phyloP scores from a whole-genome alignment of 2,888 invertebrate genomes.

The Malacosoma neustria region DNA sequence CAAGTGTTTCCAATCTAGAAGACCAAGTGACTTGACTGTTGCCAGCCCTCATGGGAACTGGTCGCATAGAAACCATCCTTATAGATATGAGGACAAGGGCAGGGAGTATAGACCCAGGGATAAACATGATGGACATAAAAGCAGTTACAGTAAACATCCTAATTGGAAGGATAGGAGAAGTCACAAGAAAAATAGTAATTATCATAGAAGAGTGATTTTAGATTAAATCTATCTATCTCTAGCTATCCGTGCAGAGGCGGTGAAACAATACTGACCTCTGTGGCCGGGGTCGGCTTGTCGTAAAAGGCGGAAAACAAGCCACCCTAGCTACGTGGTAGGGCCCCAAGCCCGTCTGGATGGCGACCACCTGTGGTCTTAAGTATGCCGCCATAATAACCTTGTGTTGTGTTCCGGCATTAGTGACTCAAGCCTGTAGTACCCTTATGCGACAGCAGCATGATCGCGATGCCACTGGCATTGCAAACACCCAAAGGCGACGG shows the following conservation, averaged over 20 bases:
- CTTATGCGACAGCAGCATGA: no score
- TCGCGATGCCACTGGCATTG: background rate
- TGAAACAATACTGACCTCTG: background rate
- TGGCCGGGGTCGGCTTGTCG: no score
- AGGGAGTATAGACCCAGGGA: conserved; percentile 35
- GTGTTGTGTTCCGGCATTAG: no score
- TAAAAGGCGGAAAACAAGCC: background rate
- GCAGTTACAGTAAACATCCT: conserved; percentile 25
- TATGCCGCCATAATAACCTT: background rate
- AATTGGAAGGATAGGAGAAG: conserved; percentile 44
- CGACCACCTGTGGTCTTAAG: background rate
- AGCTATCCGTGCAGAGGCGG: background rate
- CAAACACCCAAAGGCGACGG: background rate
- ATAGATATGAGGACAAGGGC: conserved; percentile 37
- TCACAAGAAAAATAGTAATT: conserved; percentile 33
- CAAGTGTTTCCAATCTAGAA: conserved; percentile 20
- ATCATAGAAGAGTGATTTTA: conserved; percentile 31
- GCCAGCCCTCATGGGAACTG: conserved; percentile 69
- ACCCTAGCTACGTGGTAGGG: background rate
- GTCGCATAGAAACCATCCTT: conserved; percentile 61
- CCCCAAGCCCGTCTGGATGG: background rate
- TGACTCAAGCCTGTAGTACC: no score
- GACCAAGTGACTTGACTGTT: conserved; percentile 32
- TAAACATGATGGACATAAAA: conserved; percentile 22
- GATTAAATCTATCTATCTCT: no score